A percentile compares a stretch with the other conserved stretches of the same genome.
Evolutionary conservation across 2,888 invertebrate genomes (phyloP).

Genomic region (Limenitis camilla): DNA sequence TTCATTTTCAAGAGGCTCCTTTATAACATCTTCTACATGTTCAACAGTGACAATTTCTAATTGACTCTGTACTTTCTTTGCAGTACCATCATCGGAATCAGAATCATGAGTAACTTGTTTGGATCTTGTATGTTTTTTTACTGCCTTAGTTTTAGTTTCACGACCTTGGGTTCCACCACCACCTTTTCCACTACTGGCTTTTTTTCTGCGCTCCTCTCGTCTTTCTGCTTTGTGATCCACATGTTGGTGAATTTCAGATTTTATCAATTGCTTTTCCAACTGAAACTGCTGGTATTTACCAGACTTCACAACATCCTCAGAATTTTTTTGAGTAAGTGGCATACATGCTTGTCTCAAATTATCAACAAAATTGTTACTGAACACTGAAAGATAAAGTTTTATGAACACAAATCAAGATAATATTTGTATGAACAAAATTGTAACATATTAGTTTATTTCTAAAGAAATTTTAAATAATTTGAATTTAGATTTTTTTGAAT

Average conservation of each 20-base stretch:
- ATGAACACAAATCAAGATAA: too few relatives aligned
- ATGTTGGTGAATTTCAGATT: conserved; percentile 47
- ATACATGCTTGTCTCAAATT: conserved; percentile 80
- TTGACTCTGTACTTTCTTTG: conserved; percentile 52
- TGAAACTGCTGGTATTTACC: conserved; percentile 85
- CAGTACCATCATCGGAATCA: conserved; percentile 78
- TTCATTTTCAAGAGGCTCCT: conserved; percentile 78
- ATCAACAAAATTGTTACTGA: conserved; percentile 80
- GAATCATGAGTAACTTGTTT: conserved; percentile 74
- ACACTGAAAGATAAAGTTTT: conserved; percentile 66
- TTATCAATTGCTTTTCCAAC: conserved; percentile 78
- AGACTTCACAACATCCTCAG: conserved; percentile 79
- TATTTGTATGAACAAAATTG: too few relatives aligned
- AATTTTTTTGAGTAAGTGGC: conserved; percentile 77
- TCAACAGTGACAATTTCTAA: conserved; percentile 79
- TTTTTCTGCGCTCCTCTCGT: conserved; percentile 91
- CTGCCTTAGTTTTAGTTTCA: conserved; percentile 95
- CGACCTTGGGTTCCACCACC: conserved; percentile 95
- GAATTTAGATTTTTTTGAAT: too few relatives aligned
- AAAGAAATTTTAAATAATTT: too few relatives aligned
- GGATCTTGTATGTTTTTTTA: conserved; percentile 84
- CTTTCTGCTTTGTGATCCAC: conserved; percentile 78
- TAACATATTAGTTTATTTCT: too few relatives aligned
- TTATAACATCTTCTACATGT: conserved; percentile 80
- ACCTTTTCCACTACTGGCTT: conserved; percentile 89